phyloP scores from a whole-genome alignment of 1,140 invertebrate species.

The Mylabris phalerata region DNA sequence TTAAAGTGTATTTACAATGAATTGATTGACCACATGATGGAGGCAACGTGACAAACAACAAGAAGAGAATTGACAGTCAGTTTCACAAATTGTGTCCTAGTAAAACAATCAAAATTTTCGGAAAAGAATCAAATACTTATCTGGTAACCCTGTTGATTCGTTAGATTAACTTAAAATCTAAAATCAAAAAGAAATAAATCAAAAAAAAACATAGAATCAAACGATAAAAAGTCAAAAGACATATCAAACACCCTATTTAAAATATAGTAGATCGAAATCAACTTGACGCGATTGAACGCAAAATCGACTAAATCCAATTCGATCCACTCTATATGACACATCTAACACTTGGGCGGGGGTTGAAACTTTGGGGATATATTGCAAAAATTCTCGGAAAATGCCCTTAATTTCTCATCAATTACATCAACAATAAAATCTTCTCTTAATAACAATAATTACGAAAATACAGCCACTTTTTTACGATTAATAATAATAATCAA shows the following conservation, averaged over 20 bases:
- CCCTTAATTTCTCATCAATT: background rate
- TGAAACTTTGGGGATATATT: constrained; percentile 8
- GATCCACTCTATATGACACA: too few relatives aligned
- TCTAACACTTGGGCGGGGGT: too few relatives aligned
- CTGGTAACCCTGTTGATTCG: constrained; percentile 10
- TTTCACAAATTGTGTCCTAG: constrained; percentile 4
- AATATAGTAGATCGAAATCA: background rate
- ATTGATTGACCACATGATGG: background rate
- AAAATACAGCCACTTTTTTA: constrained; percentile 15
- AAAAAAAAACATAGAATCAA: constrained; percentile 7
- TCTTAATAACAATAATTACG: constrained; percentile 13
- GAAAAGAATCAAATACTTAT: background rate
- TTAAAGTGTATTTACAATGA: too few relatives aligned
- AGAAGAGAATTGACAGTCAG: constrained; percentile 8
- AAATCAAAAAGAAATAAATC: constrained; percentile 2
- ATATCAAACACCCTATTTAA: background rate
- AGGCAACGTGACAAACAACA: constrained; percentile 8
- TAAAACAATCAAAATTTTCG: constrained; percentile 3
- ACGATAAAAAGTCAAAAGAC: constrained; percentile 2
- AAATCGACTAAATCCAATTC: too few relatives aligned
- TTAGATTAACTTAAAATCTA: background rate
- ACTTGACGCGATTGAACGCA: too few relatives aligned
- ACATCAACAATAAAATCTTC: constrained; percentile 9
- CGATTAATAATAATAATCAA: constrained; percentile 7
- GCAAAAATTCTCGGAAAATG: constrained; percentile 5